A percentile compares a stretch with the other conserved stretches of the same genome.
phyloP scores from a whole-genome alignment of 1,140 invertebrate species.

The Pararge aegeria region DNA sequence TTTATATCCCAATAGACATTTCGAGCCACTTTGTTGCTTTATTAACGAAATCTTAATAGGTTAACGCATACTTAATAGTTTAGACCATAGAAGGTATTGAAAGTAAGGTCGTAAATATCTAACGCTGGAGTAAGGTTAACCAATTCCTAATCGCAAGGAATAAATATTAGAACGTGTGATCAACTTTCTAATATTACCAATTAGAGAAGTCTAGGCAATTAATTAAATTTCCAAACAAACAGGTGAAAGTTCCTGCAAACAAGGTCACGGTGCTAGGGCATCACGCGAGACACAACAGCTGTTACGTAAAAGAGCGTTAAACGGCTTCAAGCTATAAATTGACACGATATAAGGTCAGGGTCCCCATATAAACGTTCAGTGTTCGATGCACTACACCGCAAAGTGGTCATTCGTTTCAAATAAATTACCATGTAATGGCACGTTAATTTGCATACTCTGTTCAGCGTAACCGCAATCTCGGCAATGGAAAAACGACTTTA shows the following conservation, averaged over 20 bases:
- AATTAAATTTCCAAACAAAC: conserved; percentile 30
- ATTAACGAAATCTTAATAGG: too few species aligned
- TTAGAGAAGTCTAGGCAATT: conserved; percentile 19
- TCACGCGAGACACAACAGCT: conserved; percentile 70
- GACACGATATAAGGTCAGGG: conserved; percentile 79
- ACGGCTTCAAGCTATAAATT: conserved; percentile 77
- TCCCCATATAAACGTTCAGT: conserved; percentile 77
- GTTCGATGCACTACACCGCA: conserved; percentile 77
- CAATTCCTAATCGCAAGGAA: neutral
- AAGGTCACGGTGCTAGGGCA: conserved; percentile 58
- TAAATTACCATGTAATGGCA: conserved; percentile 80
- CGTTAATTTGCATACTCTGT: conserved; percentile 79
- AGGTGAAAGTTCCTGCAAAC: conserved; percentile 61
- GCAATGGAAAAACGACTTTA: conserved; percentile 58
- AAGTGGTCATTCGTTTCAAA: conserved; percentile 81
- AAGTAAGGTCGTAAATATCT: too few species aligned
- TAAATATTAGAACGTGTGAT: conserved; percentile 9
- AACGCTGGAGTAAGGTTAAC: neutral
- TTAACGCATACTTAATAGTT: too few species aligned
- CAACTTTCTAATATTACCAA: conserved; percentile 13
- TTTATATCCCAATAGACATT: too few species aligned
- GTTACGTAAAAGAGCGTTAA: conserved; percentile 74
- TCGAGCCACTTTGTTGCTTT: too few species aligned
- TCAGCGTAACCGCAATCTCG: conserved; percentile 44
- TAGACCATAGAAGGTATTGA: too few species aligned